Evolutionary conservation across 2,113 vertebrate genomes (phyloP).

Genomic region (Bos taurus): DNA sequence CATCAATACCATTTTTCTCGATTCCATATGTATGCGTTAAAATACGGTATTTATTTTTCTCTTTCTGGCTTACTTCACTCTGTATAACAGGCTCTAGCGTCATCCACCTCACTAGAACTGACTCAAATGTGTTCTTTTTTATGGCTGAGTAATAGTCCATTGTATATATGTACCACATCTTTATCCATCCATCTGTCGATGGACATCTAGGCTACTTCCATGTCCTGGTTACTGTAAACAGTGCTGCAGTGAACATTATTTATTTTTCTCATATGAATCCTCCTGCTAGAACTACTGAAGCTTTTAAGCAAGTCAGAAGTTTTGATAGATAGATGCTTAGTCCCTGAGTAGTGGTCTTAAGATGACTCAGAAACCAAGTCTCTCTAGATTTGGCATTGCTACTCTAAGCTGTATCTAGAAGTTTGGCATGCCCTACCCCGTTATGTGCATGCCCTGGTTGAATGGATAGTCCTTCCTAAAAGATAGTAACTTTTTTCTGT

Average conservation of each 20-base stretch:
- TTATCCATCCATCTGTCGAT: background rate
- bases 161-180: background rate
- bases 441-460: background rate
- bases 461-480: background rate
- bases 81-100: background rate
- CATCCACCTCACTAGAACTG: background rate
- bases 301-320: background rate
- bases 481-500: background rate
- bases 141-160: background rate
- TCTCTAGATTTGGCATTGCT: background rate
- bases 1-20: background rate
- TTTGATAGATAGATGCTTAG: background rate
- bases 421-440: background rate
- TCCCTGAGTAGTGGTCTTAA: background rate
- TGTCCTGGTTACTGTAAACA: background rate
- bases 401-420: background rate
- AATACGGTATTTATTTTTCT: background rate
- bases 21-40: background rate
- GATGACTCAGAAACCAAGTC: background rate
- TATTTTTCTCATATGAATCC: background rate
- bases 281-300: background rate
- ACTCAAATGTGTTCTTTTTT: background rate
- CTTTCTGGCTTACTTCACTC: background rate
- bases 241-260: background rate
- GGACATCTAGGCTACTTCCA: background rate